These are phyloP conservation scores for Ophiothrix spiculata DNA, from an alignment of 35 echinoderm and acorn worm genomes.

Conservation along the genomic window DNA sequence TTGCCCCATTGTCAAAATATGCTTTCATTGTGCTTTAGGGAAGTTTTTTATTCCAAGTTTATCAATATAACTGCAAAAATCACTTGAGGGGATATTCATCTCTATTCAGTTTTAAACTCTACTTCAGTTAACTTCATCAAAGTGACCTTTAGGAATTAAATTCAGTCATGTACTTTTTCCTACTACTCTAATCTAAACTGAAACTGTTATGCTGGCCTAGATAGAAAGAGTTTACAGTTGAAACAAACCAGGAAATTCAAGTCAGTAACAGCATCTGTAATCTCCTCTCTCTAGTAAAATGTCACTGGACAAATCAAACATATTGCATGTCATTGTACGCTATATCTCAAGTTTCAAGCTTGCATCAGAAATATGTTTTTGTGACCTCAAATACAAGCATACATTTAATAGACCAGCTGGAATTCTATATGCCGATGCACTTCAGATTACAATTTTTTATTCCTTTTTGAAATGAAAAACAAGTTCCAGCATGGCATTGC, in stretches of 20 bases:
- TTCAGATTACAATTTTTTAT: conserved; percentile 13
- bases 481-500: not conserved
- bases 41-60: too few relatives aligned
- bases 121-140: too few relatives aligned
- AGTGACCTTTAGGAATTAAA: too few relatives aligned
- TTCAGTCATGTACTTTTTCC: too few relatives aligned
- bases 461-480: not conserved
- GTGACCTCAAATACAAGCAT: conserved; percentile 1
- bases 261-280: not conserved
- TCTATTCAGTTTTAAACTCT: too few relatives aligned
- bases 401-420: not conserved
- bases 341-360: not conserved
- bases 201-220: not conserved
- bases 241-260: not conserved
- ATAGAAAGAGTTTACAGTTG: not conserved
- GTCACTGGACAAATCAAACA: conserved; percentile 12
- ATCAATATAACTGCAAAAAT: too few relatives aligned
- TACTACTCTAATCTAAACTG: too few relatives aligned
- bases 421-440: not conserved
- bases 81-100: too few relatives aligned
- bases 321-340: conserved; percentile 1
- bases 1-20: too few relatives aligned
- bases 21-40: too few relatives aligned
- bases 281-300: not conserved
- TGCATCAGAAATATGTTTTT: conserved; percentile 13